These are phyloP conservation scores for Hydrolagus colliei DNA, from an alignment of 2,797 vertebrate species.

Conservation along the genomic window DNA sequence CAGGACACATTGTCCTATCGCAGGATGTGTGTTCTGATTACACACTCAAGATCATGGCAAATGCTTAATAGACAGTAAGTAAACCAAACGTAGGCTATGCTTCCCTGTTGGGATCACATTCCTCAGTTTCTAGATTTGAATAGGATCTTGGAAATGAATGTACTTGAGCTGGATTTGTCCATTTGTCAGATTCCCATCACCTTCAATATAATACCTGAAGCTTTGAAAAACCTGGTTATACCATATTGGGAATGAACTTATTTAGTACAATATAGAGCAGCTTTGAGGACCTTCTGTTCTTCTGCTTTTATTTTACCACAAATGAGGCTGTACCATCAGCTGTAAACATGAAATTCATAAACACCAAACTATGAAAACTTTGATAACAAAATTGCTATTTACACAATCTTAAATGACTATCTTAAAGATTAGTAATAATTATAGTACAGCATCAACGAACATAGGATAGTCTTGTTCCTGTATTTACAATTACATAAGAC, in stretches of 20 bases:
- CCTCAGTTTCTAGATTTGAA: background rate
- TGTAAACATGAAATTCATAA: constrained; percentile 20
- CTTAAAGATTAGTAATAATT: background rate
- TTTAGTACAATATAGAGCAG: constrained; percentile 1
- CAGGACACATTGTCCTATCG: no score
- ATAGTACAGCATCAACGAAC: constrained; percentile 13
- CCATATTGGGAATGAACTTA: background rate
- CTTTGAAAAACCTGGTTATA: background rate
- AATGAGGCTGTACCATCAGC: background rate
- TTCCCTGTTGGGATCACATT: background rate
- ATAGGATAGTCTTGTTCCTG: constrained; percentile 29
- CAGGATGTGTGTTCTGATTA: background rate
- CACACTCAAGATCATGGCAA: background rate
- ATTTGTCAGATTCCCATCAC: no score
- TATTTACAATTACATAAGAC: constrained; percentile 43
- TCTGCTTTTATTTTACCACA: background rate
- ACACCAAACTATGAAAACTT: background rate
- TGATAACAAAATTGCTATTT: constrained; percentile 5
- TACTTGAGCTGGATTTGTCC: background rate
- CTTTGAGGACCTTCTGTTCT: background rate
- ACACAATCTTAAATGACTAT: background rate
- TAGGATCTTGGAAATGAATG: background rate
- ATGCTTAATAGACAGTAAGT: background rate
- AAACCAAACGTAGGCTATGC: background rate
- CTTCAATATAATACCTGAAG: background rate